Conservation (phyloP, 2,797 vertebrate species). For the Agapornis canus region DNA sequence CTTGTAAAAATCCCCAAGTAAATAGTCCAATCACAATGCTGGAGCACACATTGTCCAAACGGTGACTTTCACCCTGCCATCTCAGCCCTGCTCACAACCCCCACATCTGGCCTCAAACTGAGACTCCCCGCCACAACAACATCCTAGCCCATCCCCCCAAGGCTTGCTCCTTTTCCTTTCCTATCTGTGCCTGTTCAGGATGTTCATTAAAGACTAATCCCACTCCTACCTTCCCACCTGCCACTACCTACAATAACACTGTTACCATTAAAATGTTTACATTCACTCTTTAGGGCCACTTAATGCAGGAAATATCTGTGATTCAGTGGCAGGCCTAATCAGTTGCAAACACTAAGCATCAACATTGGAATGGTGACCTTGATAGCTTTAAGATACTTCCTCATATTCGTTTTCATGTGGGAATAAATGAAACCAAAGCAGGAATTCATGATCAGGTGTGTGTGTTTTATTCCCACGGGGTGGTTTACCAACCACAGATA, state of each 20-base stretch:
- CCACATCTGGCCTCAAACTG: no score
- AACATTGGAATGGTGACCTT: constrained; percentile 5
- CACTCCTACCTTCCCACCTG: constrained; percentile 10
- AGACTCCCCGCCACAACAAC: no score
- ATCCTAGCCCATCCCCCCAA: no score
- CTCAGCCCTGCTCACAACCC: no score
- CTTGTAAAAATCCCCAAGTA: no score
- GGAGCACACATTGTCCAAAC: no score
- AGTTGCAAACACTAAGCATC: constrained; percentile 45
- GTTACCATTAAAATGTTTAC: constrained; percentile 62
- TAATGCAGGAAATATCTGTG: constrained; percentile 56
- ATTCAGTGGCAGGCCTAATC: constrained; percentile 58
- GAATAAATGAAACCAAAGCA: constrained; percentile 38
- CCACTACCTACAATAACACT: background rate
- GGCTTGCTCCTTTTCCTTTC: background rate
- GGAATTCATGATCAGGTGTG: background rate
- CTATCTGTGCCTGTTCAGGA: constrained; percentile 33
- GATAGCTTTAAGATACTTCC: constrained; percentile 27
- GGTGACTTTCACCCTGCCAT: no score
- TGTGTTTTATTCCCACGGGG: background rate
- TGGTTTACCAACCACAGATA: background rate
- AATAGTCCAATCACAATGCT: no score
- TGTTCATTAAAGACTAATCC: constrained; percentile 40
- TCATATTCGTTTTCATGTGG: constrained; percentile 21
- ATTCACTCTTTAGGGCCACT: constrained; percentile 48